A percentile compares a stretch with the other conserved stretches of the same genome.
These are phyloP conservation scores for Pachycephus smyrnensis DNA, from an alignment of 2,888 invertebrate species.

Conservation along the genomic window DNA sequence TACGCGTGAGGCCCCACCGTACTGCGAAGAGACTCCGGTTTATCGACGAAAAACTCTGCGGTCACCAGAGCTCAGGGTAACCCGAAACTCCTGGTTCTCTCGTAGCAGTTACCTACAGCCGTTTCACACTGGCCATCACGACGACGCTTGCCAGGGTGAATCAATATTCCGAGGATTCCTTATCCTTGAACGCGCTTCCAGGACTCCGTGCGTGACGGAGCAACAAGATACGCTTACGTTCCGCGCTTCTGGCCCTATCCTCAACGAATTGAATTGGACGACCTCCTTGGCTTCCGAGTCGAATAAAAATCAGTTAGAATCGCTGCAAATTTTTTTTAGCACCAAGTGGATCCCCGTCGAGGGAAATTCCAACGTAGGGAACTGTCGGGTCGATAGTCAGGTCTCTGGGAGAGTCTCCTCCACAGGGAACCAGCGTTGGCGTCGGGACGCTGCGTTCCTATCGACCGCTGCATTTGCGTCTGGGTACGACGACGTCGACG, in stretches of 20 bases:
- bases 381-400: conserved; percentile 53
- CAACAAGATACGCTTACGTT: neutral
- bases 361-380: conserved; percentile 29
- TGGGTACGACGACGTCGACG: neutral
- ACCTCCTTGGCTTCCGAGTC: neutral
- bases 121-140: neutral
- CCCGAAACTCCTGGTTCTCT: neutral
- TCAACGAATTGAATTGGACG: too few relatives aligned
- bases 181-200: neutral
- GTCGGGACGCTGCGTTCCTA: conserved; percentile 15
- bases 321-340: neutral
- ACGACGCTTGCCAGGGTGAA: neutral
- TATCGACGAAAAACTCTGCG: neutral
- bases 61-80: neutral
- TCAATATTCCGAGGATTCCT: neutral
- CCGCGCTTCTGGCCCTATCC: neutral
- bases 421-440: conserved; percentile 28
- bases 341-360: neutral
- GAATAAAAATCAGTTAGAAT: neutral
- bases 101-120: neutral
- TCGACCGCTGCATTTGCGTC: conserved; percentile 12
- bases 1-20: neutral
- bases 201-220: neutral
- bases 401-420: conserved; percentile 34
- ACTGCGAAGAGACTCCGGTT: neutral